phyloP scores from a whole-genome alignment of 2,888 invertebrate species.

The Congeria kusceri region DNA sequence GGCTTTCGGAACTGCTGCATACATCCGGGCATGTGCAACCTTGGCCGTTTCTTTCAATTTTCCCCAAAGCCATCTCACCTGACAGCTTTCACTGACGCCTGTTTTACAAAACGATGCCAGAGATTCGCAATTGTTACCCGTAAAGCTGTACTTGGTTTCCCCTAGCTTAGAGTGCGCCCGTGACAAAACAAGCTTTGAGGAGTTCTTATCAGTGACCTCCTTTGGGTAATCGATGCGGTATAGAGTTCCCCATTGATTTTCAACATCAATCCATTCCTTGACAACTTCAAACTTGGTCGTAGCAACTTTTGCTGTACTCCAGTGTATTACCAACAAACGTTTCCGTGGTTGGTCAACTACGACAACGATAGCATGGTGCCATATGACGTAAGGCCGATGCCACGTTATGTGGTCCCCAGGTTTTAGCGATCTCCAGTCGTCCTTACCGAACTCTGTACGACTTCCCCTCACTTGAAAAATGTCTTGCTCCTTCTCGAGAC shows the following conservation, averaged over 20 bases:
- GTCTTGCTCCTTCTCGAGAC: background rate
- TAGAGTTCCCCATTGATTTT: conserved; percentile 20
- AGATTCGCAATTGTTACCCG: conserved; percentile 24
- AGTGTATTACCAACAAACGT: conserved; percentile 13
- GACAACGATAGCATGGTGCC: conserved; percentile 38
- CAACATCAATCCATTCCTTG: conserved; percentile 16
- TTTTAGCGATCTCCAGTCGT: background rate
- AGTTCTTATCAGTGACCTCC: conserved; percentile 4
- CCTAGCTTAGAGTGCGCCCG: conserved; percentile 22
- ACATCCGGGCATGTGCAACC: background rate
- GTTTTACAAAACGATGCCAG: conserved; percentile 21
- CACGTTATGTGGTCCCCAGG: conserved; percentile 30
- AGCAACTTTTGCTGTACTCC: background rate
- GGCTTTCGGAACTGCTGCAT: conserved; percentile 1
- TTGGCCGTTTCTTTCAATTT: conserved; percentile 22
- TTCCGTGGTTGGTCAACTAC: conserved; percentile 7
- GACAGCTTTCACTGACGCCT: conserved; percentile 15
- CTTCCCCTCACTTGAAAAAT: background rate
- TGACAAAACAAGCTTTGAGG: conserved; percentile 8
- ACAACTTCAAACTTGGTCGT: background rate
- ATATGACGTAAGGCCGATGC: conserved; percentile 22
- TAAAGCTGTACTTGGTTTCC: conserved; percentile 14
- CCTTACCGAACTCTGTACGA: background rate
- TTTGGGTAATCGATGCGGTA: conserved; percentile 29
- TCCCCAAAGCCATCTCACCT: conserved; percentile 24